Evolutionary conservation across 2,797 vertebrate genomes (phyloP), one percentile per base, ranked within the genome.

Genomic region (Propithecus deckenii): DNA sequence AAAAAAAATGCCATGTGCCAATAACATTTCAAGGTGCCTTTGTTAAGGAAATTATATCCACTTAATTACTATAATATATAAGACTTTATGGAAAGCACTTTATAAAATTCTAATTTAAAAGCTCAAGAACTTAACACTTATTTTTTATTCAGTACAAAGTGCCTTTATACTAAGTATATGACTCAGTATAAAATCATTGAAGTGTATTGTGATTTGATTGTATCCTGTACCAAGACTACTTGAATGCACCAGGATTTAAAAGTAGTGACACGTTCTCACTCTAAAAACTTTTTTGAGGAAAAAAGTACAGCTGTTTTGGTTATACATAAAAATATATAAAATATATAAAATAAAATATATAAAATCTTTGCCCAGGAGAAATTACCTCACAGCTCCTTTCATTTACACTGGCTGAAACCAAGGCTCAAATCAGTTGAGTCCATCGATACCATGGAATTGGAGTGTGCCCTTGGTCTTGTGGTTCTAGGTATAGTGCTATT

Each of bases 51-150:
- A 95, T 86, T 90, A 75, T 78, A 90, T 80, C 93, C 81, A 96
- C 81, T 89, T 94, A 92, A 95, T 96, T 96, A 96, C 55, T 96
- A 59, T 96, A 95, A 94, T 79, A 88, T 95, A 83, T 96, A 87
- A 80, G 78, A 88, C 79, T 97, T 97, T 86, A 92, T 93, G 91
- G 88, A 95, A 98, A 98, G 97, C 97, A 98, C 98, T 98, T 98
- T 98, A 97, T 96, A 88, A 96, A 95, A 97, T 87, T 76, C 76
- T 97, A 98, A 98, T 96, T 97, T 98, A 98, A 98, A 97, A 93
- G 38, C 84, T 92, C 74, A 94, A 97, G 94, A 96, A 94, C 59
- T 71, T 96, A 97, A 96, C 93, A 95, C 89, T 97, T 97, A 96
- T 97, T 95, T 97, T 96, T 87, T 93, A 96, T 96, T 93, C 89